Evolutionary conservation across 2,797 vertebrate genomes (phyloP), one percentile per base, ranked within the genome.

Genomic region (Alfaro cultratus): DNA sequence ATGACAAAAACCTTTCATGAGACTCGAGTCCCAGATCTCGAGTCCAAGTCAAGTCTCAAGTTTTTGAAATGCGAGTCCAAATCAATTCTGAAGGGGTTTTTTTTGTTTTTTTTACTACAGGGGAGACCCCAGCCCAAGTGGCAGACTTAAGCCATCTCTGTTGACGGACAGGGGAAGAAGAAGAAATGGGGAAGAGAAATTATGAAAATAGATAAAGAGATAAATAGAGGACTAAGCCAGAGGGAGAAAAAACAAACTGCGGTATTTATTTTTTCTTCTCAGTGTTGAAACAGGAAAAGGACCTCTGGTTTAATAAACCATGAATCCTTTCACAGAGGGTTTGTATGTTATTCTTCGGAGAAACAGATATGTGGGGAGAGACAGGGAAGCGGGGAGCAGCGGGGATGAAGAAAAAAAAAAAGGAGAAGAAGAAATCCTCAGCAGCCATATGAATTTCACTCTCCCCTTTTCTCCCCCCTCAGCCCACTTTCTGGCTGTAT

Each of bases 231-330:
- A 80, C 74, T 43, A 73, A 87, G 90, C 83, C 46, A 86, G 83
- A 87, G 87, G 68, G 85, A 93, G 91, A 93, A 90, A 91, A 97
- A 97, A 96, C 95, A 97, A 97, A 96, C 92, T 89, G 89, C 88
- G 92, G 91, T 87, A 90, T 97, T 97, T 97, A 96, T 97, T 98
- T 97, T 97, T 95, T 94, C 95, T 96, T 94, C 93, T 96, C 94
- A 84, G 94, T 96, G 96, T 95, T 96, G 96, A 96, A 97, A 94
- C 93, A 94, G 91, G 94, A 97, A 96, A 97, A 94, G 91, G 96
- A 96, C 95, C 94, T 96, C 96, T 94, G 93, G 91, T 96, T 97
- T 96, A 97, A 97, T 97, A 97, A 97, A 96, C 96, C 96, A 96
- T 97, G 96, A 97, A 97, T 97, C 96, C 96, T 96, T 97, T 96